Base-by-base conservation (phyloP, 2,113 vertebrate genomes). In the Aegypius monachus region DNA sequence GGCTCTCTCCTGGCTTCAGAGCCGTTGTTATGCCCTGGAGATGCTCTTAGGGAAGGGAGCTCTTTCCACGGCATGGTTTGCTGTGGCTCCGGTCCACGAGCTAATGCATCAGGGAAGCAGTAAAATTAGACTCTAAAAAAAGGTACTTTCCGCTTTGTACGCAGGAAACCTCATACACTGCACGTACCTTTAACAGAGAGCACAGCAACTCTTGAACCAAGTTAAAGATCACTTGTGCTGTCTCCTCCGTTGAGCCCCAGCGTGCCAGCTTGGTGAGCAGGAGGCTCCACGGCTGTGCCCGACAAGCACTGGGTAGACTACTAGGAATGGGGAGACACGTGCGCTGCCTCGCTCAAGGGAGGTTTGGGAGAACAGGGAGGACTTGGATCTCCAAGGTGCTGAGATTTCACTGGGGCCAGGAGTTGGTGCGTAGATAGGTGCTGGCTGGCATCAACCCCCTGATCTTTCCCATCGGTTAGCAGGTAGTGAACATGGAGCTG, bases 221-320 rank as follows among this genome's bases (percentile, higher is more conserved):
- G 72, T 48, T 59, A 48, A 55, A 61, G 47, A 40, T 50, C 52
- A 2, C 26, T 55, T 15, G 40, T 29, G 62, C 40, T 2, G 2
- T 13, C 52, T 53, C 70, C 65, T 36, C 59, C 38, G 32, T 31
- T 31, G n/a, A 61, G 85, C 52, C n/a, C 5, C 63, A 6, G 23
- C 1, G 1, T n/a, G 32, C 42, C 2, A 1, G 59, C 56, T 58
- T 0, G 0, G 22, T 7, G 59, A 50, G 68, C 74, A 40, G n/a
- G 22, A 21, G 26, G 23, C 38, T 59, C 77, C 31, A 4, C 0
- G 1, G 29, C 55, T 0, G 5, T 14, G 48, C 31, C 3, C 3
- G 8, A 14, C 11, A 13, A 31, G 36, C 34, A 16, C 31, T 0
- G 0, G 31, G 19, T 19, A 48, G 27, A 58, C 7, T 3, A 6